A percentile compares a stretch with the other conserved stretches of the same genome.
Evolutionary conservation across 2,797 vertebrate genomes (phyloP).

Genomic region (Pelodytes ibericus): DNA sequence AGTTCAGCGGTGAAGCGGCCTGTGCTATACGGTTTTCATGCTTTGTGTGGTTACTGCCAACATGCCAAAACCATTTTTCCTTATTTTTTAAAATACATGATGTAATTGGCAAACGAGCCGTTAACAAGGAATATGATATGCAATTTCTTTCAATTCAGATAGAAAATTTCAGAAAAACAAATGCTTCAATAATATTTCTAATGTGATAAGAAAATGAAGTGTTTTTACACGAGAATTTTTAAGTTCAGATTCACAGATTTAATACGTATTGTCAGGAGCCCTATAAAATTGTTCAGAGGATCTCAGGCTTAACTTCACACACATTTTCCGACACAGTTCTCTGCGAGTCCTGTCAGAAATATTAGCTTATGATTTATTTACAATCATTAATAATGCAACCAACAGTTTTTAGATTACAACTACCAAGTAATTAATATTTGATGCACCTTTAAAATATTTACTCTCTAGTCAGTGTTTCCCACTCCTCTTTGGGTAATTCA

Average conservation of each 20-base stretch:
- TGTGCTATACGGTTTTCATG: too few relatives aligned
- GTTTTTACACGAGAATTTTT: neutral
- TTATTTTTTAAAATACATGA: too few relatives aligned
- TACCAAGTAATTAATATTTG: conserved; percentile 31
- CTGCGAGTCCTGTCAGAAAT: neutral
- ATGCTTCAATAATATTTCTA: too few relatives aligned
- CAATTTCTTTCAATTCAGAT: too few relatives aligned
- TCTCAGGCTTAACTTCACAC: neutral
- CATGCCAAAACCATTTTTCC: too few relatives aligned
- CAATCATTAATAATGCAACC: conserved; percentile 30
- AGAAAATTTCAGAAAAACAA: too few relatives aligned
- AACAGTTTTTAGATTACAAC: conserved; percentile 35
- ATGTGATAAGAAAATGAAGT: too few relatives aligned
- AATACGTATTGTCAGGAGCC: neutral
- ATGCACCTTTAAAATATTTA: conserved; percentile 38
- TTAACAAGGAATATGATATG: too few relatives aligned
- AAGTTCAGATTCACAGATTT: neutral
- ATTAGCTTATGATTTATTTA: conserved; percentile 23
- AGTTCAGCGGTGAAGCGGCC: too few relatives aligned
- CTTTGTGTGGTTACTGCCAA: too few relatives aligned
- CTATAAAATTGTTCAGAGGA: neutral
- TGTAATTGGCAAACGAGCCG: too few relatives aligned
- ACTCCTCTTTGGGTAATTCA: too few relatives aligned
- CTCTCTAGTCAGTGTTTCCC: neutral
- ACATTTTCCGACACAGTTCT: neutral